Evolutionary conservation across 2,888 invertebrate species (phyloP).

Genomic region (Autographa pulchrina): DNA sequence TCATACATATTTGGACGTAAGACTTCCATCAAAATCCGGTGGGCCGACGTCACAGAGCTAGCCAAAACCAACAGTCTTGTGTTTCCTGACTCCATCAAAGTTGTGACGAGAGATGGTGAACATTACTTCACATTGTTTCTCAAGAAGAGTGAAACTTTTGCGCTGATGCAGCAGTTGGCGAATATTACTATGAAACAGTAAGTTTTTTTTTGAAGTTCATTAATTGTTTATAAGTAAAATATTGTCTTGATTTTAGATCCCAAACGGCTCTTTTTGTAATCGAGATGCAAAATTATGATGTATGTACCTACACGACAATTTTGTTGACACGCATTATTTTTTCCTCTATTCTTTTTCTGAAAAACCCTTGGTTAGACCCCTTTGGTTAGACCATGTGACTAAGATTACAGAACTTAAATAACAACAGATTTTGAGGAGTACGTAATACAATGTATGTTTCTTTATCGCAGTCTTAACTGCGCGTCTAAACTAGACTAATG

Average conservation of each 20-base stretch:
- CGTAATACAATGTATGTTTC: background rate
- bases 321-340: too few relatives aligned
- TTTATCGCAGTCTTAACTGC: background rate
- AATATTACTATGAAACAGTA: conserved; percentile 98
- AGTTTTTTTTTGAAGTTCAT: conserved; percentile 61
- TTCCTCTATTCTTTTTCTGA: too few relatives aligned
- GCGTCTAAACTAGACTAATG: conserved; percentile 8
- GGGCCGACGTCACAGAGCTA: conserved; percentile 96
- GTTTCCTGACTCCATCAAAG: conserved; percentile 96
- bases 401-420: background rate
- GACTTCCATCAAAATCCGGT: conserved; percentile 95
- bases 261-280: too few relatives aligned
- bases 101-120: conserved; percentile 95
- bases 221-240: too few relatives aligned
- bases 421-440: background rate
- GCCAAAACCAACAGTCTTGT: conserved; percentile 93
- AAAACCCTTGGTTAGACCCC: too few relatives aligned
- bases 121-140: conserved; percentile 98
- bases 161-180: conserved; percentile 97
- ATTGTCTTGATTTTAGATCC: too few relatives aligned
- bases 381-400: too few relatives aligned
- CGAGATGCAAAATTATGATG: too few relatives aligned
- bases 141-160: conserved; percentile 96
- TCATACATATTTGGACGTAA: conserved; percentile 98
- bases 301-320: too few relatives aligned